A percentile compares a stretch with the other conserved stretches of the same genome.
Evolutionary conservation across 2,113 vertebrate species (phyloP).

Genomic region (Protobothrops mucrosquamatus): DNA sequence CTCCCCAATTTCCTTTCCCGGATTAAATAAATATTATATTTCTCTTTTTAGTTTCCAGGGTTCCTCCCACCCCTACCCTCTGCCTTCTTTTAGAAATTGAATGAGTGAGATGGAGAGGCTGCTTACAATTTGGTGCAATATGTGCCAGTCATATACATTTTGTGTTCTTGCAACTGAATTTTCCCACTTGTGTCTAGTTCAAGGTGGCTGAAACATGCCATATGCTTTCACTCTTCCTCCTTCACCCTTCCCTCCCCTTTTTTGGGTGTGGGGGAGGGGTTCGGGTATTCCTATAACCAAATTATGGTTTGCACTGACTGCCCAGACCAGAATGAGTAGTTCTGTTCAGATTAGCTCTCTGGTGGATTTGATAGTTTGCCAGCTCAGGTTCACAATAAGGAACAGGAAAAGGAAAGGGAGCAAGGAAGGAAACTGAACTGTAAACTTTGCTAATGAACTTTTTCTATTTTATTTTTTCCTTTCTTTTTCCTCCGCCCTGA

Average conservation of each 20-base stretch:
- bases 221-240: background rate
- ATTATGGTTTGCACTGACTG: background rate
- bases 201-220: background rate
- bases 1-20: background rate
- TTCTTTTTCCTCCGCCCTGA: slow-evolving; percentile 14
- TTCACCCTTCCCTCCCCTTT: background rate
- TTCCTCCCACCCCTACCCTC: background rate
- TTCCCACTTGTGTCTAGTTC: background rate
- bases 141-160: background rate
- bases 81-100: background rate
- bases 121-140: no score
- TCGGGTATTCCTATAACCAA: background rate
- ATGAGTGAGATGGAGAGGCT: background rate
- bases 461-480: background rate
- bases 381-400: background rate
- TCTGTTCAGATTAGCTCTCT: background rate
- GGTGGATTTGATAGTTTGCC: background rate
- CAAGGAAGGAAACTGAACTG: background rate
- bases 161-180: background rate
- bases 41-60: background rate
- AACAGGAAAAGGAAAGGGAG: background rate
- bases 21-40: background rate
- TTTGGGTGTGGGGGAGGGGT: no score
- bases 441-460: background rate
- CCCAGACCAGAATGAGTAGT: background rate